Evolutionary conservation across 2,888 invertebrate species (phyloP).

Genomic region (Hypercompe scribonia): DNA sequence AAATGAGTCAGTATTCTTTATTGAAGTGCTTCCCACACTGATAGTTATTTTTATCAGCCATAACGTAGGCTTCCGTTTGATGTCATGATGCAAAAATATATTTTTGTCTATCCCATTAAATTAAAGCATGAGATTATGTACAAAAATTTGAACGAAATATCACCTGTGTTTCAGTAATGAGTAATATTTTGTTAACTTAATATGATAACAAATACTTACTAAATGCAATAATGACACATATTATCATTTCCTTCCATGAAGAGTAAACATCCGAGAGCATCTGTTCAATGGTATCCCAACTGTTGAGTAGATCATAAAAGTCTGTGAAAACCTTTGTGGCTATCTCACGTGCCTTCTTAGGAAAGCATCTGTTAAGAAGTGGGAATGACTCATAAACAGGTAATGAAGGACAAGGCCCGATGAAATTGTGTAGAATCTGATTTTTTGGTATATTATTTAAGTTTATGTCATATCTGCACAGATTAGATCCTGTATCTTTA

Average conservation of each 20-base stretch:
- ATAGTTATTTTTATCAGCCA: not conserved
- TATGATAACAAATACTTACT: conserved; percentile 85
- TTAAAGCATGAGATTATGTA: not conserved
- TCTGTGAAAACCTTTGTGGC: conserved; percentile 88
- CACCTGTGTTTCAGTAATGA: not conserved
- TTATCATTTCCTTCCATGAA: conserved; percentile 94
- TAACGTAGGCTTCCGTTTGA: not conserved
- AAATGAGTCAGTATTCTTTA: conserved; percentile 1
- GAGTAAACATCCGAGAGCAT: conserved; percentile 95
- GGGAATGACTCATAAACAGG: conserved; percentile 93
- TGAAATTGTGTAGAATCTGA: conserved; percentile 76
- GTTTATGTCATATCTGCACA: conserved; percentile 92
- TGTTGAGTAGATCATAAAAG: conserved; percentile 93
- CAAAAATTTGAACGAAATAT: not conserved
- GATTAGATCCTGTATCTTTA: conserved; percentile 89
- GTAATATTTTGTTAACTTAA: not conserved
- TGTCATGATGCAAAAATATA: not conserved
- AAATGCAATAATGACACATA: conserved; percentile 92
- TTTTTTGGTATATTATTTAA: conserved; percentile 81
- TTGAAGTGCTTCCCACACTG: conserved; percentile 5
- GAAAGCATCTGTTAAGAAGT: conserved; percentile 95
- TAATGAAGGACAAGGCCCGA: conserved; percentile 92
- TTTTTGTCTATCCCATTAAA: not conserved
- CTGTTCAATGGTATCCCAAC: conserved; percentile 95
- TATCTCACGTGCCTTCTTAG: conserved; percentile 89